A percentile compares a stretch with the other conserved stretches of the same genome.
phyloP scores from a whole-genome alignment of 2,113 vertebrate genomes.

The Chiloscyllium plagiosum region DNA sequence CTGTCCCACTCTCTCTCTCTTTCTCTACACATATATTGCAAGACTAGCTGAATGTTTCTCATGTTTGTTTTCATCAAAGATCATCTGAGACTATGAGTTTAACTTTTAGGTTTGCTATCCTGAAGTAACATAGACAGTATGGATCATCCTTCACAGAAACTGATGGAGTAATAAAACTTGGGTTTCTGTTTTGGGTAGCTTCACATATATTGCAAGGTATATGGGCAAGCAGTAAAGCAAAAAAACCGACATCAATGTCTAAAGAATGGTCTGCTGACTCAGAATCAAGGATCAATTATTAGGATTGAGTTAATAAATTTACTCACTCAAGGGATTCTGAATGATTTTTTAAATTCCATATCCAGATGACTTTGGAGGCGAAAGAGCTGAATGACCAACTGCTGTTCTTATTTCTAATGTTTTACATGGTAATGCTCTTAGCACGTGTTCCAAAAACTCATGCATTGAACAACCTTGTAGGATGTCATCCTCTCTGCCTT shows the following conservation, averaged over 20 bases:
- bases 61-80: too few relatives aligned
- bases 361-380: neutral
- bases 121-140: neutral
- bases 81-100: neutral
- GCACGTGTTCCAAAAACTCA: too few relatives aligned
- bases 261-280: neutral
- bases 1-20: too few relatives aligned
- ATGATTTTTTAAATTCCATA: neutral
- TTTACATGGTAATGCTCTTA: neutral
- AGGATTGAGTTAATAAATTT: neutral
- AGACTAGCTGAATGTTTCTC: too few relatives aligned
- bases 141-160: neutral
- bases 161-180: neutral
- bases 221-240: neutral
- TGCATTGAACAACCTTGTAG: too few relatives aligned
- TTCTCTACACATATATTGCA: too few relatives aligned
- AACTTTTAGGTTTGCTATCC: neutral
- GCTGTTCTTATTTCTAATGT: neutral
- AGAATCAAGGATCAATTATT: neutral
- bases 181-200: neutral
- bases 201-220: neutral
- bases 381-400: neutral
- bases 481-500: too few relatives aligned
- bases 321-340: neutral
- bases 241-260: neutral